Conservation (phyloP, 2,888 invertebrate species). For the Alloscopus bannaensis region DNA sequence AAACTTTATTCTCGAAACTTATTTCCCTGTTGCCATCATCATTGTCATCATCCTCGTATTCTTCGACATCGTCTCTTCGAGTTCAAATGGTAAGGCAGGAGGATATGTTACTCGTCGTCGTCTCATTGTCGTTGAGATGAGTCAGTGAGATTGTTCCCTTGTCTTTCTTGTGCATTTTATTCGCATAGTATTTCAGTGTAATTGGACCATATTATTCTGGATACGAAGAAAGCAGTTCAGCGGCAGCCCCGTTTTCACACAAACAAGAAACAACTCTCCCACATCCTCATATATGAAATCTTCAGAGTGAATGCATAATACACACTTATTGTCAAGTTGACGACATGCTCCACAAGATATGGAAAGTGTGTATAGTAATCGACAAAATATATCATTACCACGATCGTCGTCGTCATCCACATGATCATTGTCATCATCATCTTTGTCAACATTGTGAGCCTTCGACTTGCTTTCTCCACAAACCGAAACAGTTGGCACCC, state of each 20-base stretch:
- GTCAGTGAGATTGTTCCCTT: conserved; percentile 69
- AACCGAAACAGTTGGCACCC: conserved; percentile 33
- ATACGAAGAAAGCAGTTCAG: conserved; percentile 7
- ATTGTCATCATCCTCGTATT: conserved; percentile 11
- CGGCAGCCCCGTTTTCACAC: too few relatives aligned
- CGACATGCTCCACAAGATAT: too few relatives aligned
- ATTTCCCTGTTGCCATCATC: conserved; percentile 27
- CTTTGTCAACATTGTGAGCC: conserved; percentile 60
- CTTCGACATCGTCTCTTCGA: not conserved
- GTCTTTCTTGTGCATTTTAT: conserved; percentile 54
- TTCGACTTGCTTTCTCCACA: conserved; percentile 1
- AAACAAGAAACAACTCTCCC: too few relatives aligned
- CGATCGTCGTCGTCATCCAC: not conserved
- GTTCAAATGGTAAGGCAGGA: not conserved
- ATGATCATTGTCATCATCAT: conserved; percentile 26
- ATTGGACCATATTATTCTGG: conserved; percentile 70
- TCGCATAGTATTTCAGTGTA: conserved; percentile 50
- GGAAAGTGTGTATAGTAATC: conserved; percentile 10
- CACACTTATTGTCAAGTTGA: too few relatives aligned
- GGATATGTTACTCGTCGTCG: conserved; percentile 1
- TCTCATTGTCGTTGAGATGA: conserved; percentile 55
- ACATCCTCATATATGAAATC: too few relatives aligned
- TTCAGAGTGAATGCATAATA: too few relatives aligned
- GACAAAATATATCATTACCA: conserved; percentile 21
- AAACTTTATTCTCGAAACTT: conserved; percentile 70